Evolutionary conservation across 2,797 vertebrate genomes (phyloP), one percentile per base, ranked within the genome.

Genomic region (Acomys russatus): DNA sequence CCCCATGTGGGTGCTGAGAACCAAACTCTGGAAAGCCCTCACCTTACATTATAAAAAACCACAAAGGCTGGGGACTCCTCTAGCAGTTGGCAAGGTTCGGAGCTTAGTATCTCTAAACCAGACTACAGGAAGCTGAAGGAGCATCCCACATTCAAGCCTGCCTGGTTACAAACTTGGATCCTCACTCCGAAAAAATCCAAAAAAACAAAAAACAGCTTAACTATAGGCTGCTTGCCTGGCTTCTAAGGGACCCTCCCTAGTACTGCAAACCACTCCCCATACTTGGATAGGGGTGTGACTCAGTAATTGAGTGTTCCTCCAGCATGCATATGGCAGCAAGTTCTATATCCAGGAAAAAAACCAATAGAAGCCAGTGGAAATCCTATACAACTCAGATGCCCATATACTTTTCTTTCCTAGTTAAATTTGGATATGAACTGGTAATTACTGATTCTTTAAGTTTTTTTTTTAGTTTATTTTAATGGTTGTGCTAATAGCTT

Each of bases 381-480:
- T 44, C 44, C 44, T 44, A 44, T 44, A 44, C 44, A 44, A 44
- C 44, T 3, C 44, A 49, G 74, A 92, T 61, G 17, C 49, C 63
- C 35, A 84, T 85, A 88, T 56, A 61, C 85, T 82, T 88, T 38
- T 80, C 91, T 66, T 88, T 78, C 49, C 80, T 92, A 83, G 33
- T 91, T 87, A 85, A 85, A 51, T 30, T 92, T 92, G 38, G 25
- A 78, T 86, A 91, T 51, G 94, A 76, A 91, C 30, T 35, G 44
- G 44, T 61, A 20, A 20, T 3, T 7, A 11, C 11, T 64, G 44
- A 91, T 22, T 6, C 23, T 91, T 91, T 92, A 44, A 15, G 18
- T 86, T 25, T 70, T 91, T 82, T 8, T 86, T 77, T 44, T 3
- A 44, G 44, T 44, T 44, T 44, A 44, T 44, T 44, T 44, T 44